Percentiles rank a stretch among this genome's conserved stretches.
Evolutionary conservation across 1,140 invertebrate genomes (phyloP).

Genomic region (Notospermus geniculatus): DNA sequence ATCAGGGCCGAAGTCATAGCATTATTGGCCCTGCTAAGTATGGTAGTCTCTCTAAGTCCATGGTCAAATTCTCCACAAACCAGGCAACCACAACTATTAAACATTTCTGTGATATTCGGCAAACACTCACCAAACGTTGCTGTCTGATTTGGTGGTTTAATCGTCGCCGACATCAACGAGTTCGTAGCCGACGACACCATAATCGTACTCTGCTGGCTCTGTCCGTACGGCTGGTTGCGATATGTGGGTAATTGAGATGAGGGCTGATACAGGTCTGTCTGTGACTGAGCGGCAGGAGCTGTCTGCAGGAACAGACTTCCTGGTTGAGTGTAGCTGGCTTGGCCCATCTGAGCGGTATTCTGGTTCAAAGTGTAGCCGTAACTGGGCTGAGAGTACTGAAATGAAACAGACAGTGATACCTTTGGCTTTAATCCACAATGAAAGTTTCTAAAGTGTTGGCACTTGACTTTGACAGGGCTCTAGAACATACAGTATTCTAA

Average conservation of each 20-base stretch:
- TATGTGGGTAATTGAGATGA: constrained; percentile 21
- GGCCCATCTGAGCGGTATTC: constrained; percentile 57
- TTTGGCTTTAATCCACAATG: too few species aligned
- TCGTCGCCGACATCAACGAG: constrained; percentile 84
- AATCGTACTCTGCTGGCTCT: constrained; percentile 75
- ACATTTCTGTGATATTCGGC: background rate
- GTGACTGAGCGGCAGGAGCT: constrained; percentile 29
- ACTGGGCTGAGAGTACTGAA: constrained; percentile 47
- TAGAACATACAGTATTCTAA: too few species aligned
- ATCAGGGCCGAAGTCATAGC: too few species aligned
- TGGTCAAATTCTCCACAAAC: background rate
- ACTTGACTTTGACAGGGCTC: too few species aligned
- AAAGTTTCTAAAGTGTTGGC: too few species aligned
- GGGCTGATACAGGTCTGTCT: constrained; percentile 41
- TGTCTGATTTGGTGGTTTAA: constrained; percentile 75
- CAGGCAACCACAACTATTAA: background rate
- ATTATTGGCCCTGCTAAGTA: too few species aligned
- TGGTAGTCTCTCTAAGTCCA: too few species aligned
- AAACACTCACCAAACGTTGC: background rate
- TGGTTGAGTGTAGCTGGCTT: constrained; percentile 42
- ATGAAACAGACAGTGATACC: background rate
- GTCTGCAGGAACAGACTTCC: constrained; percentile 47
- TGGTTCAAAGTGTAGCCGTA: background rate
- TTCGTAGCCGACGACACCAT: constrained; percentile 84
- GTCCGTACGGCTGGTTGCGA: constrained; percentile 9